phyloP scores from a whole-genome alignment of 2,888 invertebrate species.

The Microctonus hyperodae region DNA sequence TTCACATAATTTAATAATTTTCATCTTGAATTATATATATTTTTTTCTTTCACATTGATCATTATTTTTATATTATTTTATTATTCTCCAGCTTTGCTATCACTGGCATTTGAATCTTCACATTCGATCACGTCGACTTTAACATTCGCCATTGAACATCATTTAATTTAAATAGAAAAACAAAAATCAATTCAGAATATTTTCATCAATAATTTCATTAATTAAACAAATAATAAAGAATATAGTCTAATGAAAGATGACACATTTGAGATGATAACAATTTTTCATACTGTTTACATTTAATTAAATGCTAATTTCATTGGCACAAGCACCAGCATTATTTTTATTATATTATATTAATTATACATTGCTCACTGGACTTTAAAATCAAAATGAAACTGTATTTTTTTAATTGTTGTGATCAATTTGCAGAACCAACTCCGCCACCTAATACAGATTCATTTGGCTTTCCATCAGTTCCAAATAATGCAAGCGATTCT shows the following conservation, averaged over 20 bases:
- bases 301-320: background rate
- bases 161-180: background rate
- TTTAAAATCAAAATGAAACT: background rate
- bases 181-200: constrained; percentile 17
- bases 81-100: background rate
- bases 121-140: background rate
- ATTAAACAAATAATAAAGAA: background rate
- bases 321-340: background rate
- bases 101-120: background rate
- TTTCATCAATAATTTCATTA: background rate
- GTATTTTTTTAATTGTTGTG: too few species aligned
- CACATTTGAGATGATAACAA: background rate
- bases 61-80: background rate
- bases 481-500: constrained; percentile 33
- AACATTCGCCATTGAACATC: background rate
- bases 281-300: background rate
- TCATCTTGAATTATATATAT: background rate
- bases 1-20: constrained; percentile 12
- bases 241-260: constrained; percentile 39
- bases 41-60: background rate
- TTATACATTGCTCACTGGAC: background rate
- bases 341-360: background rate
- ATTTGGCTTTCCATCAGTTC: constrained; percentile 50
- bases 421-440: constrained; percentile 31
- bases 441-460: constrained; percentile 43